Conservation (phyloP, 2,888 invertebrate genomes). For the Cremastobaeus sp. region DNA sequence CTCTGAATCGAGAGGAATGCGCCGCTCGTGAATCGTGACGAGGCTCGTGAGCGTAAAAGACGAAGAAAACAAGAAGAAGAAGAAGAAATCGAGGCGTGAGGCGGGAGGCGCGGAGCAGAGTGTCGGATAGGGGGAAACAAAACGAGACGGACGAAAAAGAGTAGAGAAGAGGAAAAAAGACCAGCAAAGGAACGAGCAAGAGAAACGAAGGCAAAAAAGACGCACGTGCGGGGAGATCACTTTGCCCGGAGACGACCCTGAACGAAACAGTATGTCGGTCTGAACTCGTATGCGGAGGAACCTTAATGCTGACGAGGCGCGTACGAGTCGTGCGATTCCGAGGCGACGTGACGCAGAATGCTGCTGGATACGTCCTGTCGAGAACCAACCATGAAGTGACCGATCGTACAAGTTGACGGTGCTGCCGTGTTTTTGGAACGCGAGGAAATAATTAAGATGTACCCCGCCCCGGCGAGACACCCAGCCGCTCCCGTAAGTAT, state of each 20-base stretch:
- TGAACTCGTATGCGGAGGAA: slow-evolving; percentile 60
- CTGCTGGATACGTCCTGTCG: slow-evolving; percentile 56
- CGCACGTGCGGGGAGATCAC: slow-evolving; percentile 61
- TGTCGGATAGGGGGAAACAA: slow-evolving; percentile 11
- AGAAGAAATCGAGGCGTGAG: slow-evolving; percentile 13
- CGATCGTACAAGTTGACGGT: slow-evolving; percentile 64
- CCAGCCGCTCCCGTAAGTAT: slow-evolving; percentile 86
- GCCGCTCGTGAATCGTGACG: slow-evolving; percentile 52
- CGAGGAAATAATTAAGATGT: slow-evolving; percentile 80
- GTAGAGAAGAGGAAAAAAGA: slow-evolving; percentile 36
- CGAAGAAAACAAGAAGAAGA: slow-evolving; percentile 19
- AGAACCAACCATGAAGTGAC: slow-evolving; percentile 69
- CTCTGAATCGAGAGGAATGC: slow-evolving; percentile 58
- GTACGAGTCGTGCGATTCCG: slow-evolving; percentile 54
- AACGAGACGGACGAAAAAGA: slow-evolving; percentile 17
- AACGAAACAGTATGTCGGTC: slow-evolving; percentile 58
- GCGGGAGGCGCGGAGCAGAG: slow-evolving; percentile 5
- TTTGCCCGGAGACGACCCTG: slow-evolving; percentile 56
- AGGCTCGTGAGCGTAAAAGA: slow-evolving; percentile 44
- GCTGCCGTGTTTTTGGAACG: slow-evolving; percentile 58
- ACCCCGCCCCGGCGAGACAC: slow-evolving; percentile 87
- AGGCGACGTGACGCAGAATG: slow-evolving; percentile 57
- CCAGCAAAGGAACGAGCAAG: slow-evolving; percentile 18
- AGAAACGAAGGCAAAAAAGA: slow-evolving; percentile 40
- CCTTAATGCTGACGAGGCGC: slow-evolving; percentile 62